Evolutionary conservation across 2,797 vertebrate species (phyloP), one percentile per base, ranked within the genome.

Genomic region (Acrossocheilus wenchowensis): DNA sequence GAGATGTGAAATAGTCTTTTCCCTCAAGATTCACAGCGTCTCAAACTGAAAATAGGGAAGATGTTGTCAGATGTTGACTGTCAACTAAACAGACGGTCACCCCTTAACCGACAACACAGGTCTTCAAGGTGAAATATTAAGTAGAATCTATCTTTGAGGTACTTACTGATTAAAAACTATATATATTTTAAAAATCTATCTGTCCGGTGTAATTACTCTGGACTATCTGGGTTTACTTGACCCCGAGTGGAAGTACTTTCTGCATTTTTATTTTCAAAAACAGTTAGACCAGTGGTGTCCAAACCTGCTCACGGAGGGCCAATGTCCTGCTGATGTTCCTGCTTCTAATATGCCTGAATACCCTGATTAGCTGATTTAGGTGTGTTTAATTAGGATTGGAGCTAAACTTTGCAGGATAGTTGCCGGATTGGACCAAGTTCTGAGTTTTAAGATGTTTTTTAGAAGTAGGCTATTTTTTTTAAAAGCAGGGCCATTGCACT

Each of bases 1-100:
- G 82, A 80, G 78, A 41, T 60, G 43, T 50, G 68, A 60, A 82
- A 86, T 50, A 71, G 66, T 72, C 52, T 64, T 84, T 43, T 41
- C 64, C 68, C 77, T 64, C 43, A 52, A 81, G 54, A 81, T 81
- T 81, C 72, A 75, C 41, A 48, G 82, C 81, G 19, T 72, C 45
- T 82, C 36, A 34, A 57, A 73, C 66, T 62, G 41, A 72, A 79
- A 86, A 75, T 64, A 66, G 68, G 23, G 36, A 54, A 66, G 78
- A 74, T 64, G 30, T 19, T 74, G 69, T 81, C 34, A 74, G 78
- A 62, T 81, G 78, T 74, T 15, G 12, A 41, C 52, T 81, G 54
- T 86, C 69, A 86, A 41, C 43, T 62, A 66, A 50, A 73, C 69
- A 60, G 50, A 79, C 4, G 34, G 34, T 48, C 57, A 64, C 62